Base-by-base conservation (phyloP, 2,888 invertebrate genomes). In the Pseudeuparius sepicola region DNA sequence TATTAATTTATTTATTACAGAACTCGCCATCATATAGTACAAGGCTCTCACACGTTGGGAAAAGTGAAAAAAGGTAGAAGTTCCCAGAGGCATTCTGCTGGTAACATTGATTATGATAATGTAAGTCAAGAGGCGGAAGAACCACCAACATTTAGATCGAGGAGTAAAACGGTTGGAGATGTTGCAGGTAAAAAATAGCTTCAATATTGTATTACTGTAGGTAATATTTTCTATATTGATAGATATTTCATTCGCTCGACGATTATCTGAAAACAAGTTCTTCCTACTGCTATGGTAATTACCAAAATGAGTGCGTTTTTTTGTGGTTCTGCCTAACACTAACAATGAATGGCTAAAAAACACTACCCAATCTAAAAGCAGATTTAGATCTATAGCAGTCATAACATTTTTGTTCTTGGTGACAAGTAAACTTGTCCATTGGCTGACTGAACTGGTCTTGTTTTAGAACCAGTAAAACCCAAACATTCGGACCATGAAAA, bases 81-180 rank as follows among this genome's bases (percentile, higher is more conserved):
- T 44, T 74, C 78, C 2, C 85, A 86, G 56, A 69, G 87, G 38
- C 75, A 84, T 52, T 85, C 85, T 14, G 83, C 85, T 16, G 85
- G 85, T 34, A 81, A 87, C 55, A 82, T 90, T 48, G 89, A 89
- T 63, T 79, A 78, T 49, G 87, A 87, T 53, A 83, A 83, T 56
- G 63, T 80, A 52, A 78, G 81, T 39, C 78, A 86, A 59, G 84
- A 85, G 43, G 72, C 71, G 9, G 83, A 83, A 32, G 74, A 76
- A 45, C 65, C 68, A 13, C 62, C 65, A 30, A 63, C 55, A 34
- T 88, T 89, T 64, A 72, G 89, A 52, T 76, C 79, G 47, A 74
- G 92, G 52, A 90, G 90, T 67, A 89, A 86, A 68, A 92, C 89
- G n/a, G 74, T 90, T 47, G 85, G 88, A 48, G 90, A 92, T 61